These are phyloP conservation scores for Sericinus montela DNA, from an alignment of 2,888 invertebrate species.

Conservation along the genomic window DNA sequence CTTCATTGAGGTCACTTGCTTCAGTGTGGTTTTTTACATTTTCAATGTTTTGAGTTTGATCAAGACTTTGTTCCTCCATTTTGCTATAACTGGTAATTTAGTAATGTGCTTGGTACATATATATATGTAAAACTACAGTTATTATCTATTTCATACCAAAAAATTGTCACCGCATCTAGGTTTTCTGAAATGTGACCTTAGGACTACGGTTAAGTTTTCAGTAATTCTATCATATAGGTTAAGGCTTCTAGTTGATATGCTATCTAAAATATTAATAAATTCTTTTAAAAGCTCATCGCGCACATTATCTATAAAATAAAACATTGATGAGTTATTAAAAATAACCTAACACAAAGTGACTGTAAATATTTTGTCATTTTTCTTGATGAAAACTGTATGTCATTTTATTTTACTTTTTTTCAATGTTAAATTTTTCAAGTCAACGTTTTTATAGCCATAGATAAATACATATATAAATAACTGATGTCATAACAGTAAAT, in stretches of 20 bases:
- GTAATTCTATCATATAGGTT: slow-evolving; percentile 59
- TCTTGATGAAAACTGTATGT: slow-evolving; percentile 1
- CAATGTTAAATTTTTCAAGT: no score
- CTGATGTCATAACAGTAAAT: no score
- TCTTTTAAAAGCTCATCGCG: slow-evolving; percentile 46
- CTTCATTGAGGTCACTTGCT: not conserved
- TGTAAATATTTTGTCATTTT: slow-evolving; percentile 5
- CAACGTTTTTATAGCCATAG: no score
- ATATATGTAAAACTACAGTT: not conserved
- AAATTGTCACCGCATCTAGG: slow-evolving; percentile 51
- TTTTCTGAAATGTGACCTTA: slow-evolving; percentile 48
- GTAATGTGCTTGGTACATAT: not conserved
- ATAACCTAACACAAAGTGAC: not conserved
- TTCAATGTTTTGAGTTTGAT: not conserved
- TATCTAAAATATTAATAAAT: slow-evolving; percentile 52
- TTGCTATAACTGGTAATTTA: slow-evolving; percentile 8
- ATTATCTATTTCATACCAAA: slow-evolving; percentile 42
- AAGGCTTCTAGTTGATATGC: slow-evolving; percentile 46
- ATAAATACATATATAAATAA: no score
- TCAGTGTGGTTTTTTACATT: slow-evolving; percentile 7
- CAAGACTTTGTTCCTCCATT: slow-evolving; percentile 1
- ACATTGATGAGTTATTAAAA: slow-evolving; percentile 43
- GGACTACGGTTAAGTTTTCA: slow-evolving; percentile 48
- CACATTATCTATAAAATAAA: slow-evolving; percentile 47
- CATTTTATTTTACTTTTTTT: no score